phyloP scores from a whole-genome alignment of 2,888 invertebrate species.

The Proisotoma minuta region DNA sequence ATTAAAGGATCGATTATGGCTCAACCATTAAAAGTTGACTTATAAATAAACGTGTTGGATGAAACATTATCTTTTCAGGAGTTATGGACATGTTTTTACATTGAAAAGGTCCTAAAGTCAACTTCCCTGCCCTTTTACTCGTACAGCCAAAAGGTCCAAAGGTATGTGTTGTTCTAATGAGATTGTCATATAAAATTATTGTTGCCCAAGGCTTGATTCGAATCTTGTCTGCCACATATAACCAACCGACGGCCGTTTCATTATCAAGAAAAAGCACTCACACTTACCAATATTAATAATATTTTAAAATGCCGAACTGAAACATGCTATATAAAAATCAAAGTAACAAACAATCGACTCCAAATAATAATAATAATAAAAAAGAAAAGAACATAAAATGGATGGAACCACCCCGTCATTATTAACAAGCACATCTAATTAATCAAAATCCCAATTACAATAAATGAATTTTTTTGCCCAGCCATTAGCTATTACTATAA shows the following conservation, averaged over 20 bases:
- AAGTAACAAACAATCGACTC: no score
- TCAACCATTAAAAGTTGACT: background rate
- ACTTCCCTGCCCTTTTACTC: no score
- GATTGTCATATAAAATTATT: conserved; percentile 48
- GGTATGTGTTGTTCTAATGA: conserved; percentile 44
- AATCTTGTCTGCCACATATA: no score
- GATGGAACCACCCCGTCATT: conserved; percentile 42
- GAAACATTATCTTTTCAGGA: no score
- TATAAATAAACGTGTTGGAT: conserved; percentile 1
- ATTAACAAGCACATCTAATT: conserved; percentile 45
- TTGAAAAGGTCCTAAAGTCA: conserved; percentile 1
- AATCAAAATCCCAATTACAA: conserved; percentile 47
- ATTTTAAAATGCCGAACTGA: no score
- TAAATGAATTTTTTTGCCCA: conserved; percentile 39
- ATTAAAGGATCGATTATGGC: background rate
- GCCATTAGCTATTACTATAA: conserved; percentile 8
- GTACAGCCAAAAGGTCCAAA: conserved; percentile 8
- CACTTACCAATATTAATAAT: no score
- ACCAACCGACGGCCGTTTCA: no score
- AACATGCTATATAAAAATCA: no score
- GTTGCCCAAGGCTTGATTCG: conserved; percentile 31
- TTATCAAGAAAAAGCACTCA: no score
- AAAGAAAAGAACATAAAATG: conserved; percentile 14
- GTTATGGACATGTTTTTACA: conserved; percentile 37
- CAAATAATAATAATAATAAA: background rate